These are phyloP conservation scores for Peromyscus melanophrys DNA, from an alignment of 2,797 vertebrate species.

Conservation along the genomic window DNA sequence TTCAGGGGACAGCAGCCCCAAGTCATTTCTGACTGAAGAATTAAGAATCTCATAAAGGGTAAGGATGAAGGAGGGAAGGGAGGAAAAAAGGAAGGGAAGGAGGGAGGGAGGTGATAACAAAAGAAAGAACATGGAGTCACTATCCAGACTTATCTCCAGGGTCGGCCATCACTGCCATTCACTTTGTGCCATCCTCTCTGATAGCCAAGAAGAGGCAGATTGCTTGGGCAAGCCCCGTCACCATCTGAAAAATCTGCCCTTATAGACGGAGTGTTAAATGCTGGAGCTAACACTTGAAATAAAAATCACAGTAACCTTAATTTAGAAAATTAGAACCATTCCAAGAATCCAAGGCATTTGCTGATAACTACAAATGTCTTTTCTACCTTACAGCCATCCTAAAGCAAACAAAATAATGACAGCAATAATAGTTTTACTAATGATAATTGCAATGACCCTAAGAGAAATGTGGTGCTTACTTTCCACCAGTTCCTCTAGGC, in stretches of 20 bases:
- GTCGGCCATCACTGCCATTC: background rate
- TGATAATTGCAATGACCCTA: background rate
- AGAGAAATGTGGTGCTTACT: background rate
- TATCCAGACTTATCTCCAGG: background rate
- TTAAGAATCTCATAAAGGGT: background rate
- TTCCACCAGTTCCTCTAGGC: background rate
- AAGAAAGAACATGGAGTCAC: background rate
- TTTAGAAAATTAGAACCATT: slow-evolving; percentile 32
- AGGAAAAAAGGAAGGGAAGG: background rate
- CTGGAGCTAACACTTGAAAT: background rate
- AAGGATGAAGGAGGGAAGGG: background rate
- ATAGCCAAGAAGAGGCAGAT: background rate
- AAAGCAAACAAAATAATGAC: slow-evolving; percentile 15
- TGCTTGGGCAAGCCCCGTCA: background rate
- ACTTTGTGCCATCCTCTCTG: background rate
- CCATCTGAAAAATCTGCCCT: background rate
- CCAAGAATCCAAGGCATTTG: slow-evolving; percentile 12
- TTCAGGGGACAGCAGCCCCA: background rate
- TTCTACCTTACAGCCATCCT: background rate
- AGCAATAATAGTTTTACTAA: background rate
- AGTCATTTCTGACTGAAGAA: background rate
- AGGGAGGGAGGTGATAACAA: too few species aligned
- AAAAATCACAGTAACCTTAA: slow-evolving; percentile 37
- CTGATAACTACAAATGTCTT: background rate
- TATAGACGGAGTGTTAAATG: background rate